Evolutionary conservation across 2,888 invertebrate genomes (phyloP), one percentile per base, ranked within the genome.

Genomic region (Troilus luridus): DNA sequence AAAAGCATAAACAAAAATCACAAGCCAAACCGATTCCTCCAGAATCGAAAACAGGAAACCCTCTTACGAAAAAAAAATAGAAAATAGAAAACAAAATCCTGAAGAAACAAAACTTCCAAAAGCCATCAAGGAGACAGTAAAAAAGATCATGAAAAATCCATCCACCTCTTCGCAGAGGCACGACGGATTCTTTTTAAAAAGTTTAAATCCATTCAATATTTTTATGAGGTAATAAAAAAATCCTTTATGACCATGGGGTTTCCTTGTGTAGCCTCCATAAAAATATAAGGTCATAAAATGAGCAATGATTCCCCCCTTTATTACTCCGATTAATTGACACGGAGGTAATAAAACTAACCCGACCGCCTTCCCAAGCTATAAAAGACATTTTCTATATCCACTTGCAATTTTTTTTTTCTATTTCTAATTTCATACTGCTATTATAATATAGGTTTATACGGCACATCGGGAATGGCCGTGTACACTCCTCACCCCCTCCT

Each of bases 271-370:
- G 81, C 58, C 85, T 60, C 81, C 85, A 90, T 90, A 90, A 90
- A 90, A 90, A 90, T 90, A 90, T 90, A 90, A 59, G 85, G 85
- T 54, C 85, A 90, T 90, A 90, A 90, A 90, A 81, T 81, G 60
- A 90, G 90, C 90, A 81, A 90, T 90, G 85, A 90, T 59, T 90
- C 88, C 62, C 59, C 27, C 90, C 90, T 90, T 90, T 90, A 90
- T 90, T 90, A 85, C 90, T 85, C 41, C 58, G 90, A 90, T 90
- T 90, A 90, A 90, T 90, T 90, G 90, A 90, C 90, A 85, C 72
- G 54, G 60, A 17, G 62, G 62, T 41, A 58, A n/a, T 90, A 90
- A 90, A 90, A 90, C 24, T 72, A 72, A 67, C 62, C 89, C 27
- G 27, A 56, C 56, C 77, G 56, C 90, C 90, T 24, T 56, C 72